Conservation (phyloP, 2,888 invertebrate genomes). For the Drosophila ezoana region DNA sequence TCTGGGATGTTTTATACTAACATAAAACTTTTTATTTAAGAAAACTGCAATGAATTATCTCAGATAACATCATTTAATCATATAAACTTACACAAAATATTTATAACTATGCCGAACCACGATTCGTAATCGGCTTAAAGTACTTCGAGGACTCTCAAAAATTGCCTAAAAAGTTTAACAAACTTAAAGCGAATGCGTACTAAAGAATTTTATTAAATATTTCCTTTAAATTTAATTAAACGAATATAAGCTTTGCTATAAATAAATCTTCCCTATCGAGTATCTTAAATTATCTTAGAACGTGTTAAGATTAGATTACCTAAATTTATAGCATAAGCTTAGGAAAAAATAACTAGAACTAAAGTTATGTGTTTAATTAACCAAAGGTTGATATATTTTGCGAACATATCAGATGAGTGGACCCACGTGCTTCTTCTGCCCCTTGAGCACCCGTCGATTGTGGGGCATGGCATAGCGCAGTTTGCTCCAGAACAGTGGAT, state of each 20-base stretch:
- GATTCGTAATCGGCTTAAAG: neutral
- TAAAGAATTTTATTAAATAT: neutral
- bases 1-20: too few relatives aligned
- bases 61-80: too few relatives aligned
- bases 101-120: neutral
- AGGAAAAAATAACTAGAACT: neutral
- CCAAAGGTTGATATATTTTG: neutral
- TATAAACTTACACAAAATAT: neutral
- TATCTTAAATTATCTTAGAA: neutral
- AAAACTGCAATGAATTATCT: neutral
- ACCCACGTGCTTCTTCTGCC: slow-evolving; percentile 66
- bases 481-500: slow-evolving; percentile 92
- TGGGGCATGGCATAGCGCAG: slow-evolving; percentile 90
- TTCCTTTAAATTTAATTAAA: neutral
- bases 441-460: slow-evolving; percentile 76
- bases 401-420: slow-evolving; percentile 49
- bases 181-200: too few relatives aligned
- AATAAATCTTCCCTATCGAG: neutral
- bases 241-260: neutral
- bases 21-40: neutral
- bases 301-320: neutral
- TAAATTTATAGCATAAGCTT: neutral
- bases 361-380: neutral
- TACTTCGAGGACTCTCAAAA: neutral
- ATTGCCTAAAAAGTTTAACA: neutral